Percentiles rank a stretch among this genome's conserved stretches.
phyloP scores from a whole-genome alignment of 2,797 vertebrate species.

The Erethizon dorsatum region DNA sequence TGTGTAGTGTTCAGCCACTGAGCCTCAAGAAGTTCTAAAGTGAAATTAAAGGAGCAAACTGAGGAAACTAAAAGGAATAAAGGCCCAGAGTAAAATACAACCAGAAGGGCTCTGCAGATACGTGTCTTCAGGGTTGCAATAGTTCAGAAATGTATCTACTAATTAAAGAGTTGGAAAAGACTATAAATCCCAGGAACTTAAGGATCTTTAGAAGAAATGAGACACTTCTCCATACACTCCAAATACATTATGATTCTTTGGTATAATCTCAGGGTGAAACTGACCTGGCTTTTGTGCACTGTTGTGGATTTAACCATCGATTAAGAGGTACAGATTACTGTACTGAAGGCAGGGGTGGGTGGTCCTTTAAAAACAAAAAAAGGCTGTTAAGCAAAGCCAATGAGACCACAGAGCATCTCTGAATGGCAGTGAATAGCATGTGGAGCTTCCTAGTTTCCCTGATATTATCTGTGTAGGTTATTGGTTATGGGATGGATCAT shows the following conservation, averaged over 20 bases:
- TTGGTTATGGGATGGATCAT: conserved; percentile 56
- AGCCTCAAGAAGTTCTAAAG: conserved; percentile 72
- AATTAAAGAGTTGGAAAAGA: conserved; percentile 75
- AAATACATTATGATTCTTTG: conserved; percentile 46
- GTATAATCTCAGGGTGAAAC: conserved; percentile 54
- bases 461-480: conserved; percentile 68
- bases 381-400: conserved; percentile 46
- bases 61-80: conserved; percentile 63
- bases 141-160: conserved; percentile 71
- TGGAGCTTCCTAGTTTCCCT: conserved; percentile 35
- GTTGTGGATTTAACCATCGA: conserved; percentile 36
- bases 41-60: conserved; percentile 77
- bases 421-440: conserved; percentile 38
- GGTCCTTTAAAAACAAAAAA: conserved; percentile 68
- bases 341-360: not conserved
- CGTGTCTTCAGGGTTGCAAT: conserved; percentile 57
- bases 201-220: conserved; percentile 68
- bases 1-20: conserved; percentile 49
- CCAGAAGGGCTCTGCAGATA: conserved; percentile 50
- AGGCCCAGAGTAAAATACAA: conserved; percentile 43
- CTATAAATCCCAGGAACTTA: conserved; percentile 66
- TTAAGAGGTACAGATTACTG: conserved; percentile 14
- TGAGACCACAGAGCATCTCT: conserved; percentile 23
- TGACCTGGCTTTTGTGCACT: conserved; percentile 63
- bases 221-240: not conserved